Evolutionary conservation across 2,888 invertebrate species (phyloP).

Genomic region (Xestobium rufovillosum): DNA sequence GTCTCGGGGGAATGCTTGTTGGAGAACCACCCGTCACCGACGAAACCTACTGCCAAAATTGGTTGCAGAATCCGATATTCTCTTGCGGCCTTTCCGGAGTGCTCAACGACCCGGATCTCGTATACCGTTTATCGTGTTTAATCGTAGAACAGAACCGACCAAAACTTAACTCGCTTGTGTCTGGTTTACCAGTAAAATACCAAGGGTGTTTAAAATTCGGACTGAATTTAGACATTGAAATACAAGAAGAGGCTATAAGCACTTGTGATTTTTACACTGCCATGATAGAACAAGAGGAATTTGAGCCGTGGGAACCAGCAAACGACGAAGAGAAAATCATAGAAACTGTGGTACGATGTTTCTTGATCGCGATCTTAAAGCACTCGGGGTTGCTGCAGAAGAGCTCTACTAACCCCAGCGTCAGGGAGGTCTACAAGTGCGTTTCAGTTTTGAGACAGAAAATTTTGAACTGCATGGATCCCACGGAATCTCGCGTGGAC

Average conservation of each 20-base stretch:
- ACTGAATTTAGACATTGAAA: conserved; percentile 33
- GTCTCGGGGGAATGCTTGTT: conserved; percentile 50
- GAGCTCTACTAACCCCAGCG: conserved; percentile 31
- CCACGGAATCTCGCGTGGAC: too few species aligned
- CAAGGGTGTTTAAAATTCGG: conserved; percentile 33
- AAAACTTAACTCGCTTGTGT: conserved; percentile 19
- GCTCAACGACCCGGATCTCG: conserved; percentile 23
- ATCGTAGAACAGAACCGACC: conserved; percentile 21
- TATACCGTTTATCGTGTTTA: conserved; percentile 8
- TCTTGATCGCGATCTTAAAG: conserved; percentile 47
- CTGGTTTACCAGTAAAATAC: conserved; percentile 26
- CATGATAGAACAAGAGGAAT: conserved; percentile 40
- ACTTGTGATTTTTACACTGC: conserved; percentile 35
- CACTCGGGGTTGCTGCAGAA: conserved; percentile 46
- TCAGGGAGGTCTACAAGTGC: conserved; percentile 38
- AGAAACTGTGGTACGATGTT: conserved; percentile 44
- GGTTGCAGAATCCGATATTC: conserved; percentile 44
- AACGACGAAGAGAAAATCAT: conserved; percentile 43
- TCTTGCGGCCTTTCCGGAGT: conserved; percentile 32
- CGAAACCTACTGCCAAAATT: conserved; percentile 43
- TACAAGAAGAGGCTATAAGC: conserved; percentile 22
- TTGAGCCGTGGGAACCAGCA: conserved; percentile 47
- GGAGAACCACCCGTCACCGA: conserved; percentile 43
- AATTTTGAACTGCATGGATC: conserved; percentile 30
- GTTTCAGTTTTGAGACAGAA: conserved; percentile 32